A percentile compares a stretch with the other conserved stretches of the same genome.
Evolutionary conservation across 1,140 invertebrate species (phyloP).

Genomic region (Bombus cullumanus): DNA sequence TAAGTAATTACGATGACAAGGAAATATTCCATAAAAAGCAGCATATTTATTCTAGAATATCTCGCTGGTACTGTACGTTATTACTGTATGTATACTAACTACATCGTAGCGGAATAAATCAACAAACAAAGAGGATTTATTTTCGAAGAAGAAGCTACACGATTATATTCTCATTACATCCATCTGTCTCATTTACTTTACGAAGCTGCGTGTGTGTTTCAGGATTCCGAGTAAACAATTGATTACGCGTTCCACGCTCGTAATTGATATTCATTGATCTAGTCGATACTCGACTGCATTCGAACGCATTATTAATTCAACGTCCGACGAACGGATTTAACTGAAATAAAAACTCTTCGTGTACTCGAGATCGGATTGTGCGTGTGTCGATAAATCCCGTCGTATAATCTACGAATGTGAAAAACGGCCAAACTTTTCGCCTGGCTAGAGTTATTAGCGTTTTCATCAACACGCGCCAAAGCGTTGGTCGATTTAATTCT

Average conservation of each 20-base stretch:
- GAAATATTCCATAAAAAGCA: neutral
- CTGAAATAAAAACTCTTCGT: constrained; percentile 13
- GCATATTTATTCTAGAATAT: neutral
- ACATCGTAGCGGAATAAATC: too few relatives aligned
- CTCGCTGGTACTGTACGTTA: neutral
- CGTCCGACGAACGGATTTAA: neutral
- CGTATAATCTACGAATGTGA: neutral
- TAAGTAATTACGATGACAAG: neutral
- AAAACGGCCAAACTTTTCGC: neutral
- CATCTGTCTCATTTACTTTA: neutral
- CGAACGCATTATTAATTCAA: too few relatives aligned
- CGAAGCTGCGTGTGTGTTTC: neutral
- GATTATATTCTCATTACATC: too few relatives aligned
- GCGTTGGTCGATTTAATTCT: constrained; percentile 3
- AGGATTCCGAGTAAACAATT: neutral
- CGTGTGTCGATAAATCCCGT: neutral
- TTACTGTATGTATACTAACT: too few relatives aligned
- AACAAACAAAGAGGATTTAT: neutral
- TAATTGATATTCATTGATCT: neutral
- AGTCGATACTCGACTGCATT: neutral
- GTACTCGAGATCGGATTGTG: neutral
- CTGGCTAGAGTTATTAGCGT: constrained; percentile 4
- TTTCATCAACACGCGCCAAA: neutral
- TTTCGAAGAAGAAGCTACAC: neutral
- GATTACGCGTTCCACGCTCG: neutral